Evolutionary conservation across 2,113 vertebrate species (phyloP).

Genomic region (Sapayoa aenigma): DNA sequence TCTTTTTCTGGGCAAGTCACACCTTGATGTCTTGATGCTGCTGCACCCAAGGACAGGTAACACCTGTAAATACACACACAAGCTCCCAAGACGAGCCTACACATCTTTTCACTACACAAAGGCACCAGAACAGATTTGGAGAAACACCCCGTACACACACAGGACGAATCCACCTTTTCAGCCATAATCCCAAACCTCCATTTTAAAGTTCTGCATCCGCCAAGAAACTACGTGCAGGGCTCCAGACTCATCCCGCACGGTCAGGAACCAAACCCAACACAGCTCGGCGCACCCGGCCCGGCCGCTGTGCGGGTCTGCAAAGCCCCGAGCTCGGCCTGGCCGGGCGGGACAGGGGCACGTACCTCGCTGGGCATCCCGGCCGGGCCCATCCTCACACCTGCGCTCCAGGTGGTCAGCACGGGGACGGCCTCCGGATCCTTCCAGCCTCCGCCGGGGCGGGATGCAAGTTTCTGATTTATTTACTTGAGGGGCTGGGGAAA

Average conservation of each 20-base stretch:
- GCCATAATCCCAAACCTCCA: neutral
- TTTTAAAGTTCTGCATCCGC: neutral
- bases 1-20: neutral
- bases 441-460: neutral
- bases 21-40: neutral
- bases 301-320: no score
- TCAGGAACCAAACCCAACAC: rapidly evolving
- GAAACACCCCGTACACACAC: rapidly evolving
- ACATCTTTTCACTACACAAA: rapidly evolving
- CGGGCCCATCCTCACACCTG: conserved; percentile 68
- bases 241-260: neutral
- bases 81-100: neutral
- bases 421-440: conserved; percentile 2
- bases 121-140: rapidly evolving
- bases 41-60: neutral
- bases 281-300: rapidly evolving
- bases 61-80: neutral
- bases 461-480: neutral
- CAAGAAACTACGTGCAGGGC: neutral
- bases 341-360: neutral
- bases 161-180: neutral
- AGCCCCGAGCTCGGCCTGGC: rapidly evolving
- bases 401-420: conserved; percentile 3
- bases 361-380: conserved; percentile 63
- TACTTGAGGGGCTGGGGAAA: neutral